phyloP scores from a whole-genome alignment of 2,797 vertebrate genomes.

The Antennarius maculatus region DNA sequence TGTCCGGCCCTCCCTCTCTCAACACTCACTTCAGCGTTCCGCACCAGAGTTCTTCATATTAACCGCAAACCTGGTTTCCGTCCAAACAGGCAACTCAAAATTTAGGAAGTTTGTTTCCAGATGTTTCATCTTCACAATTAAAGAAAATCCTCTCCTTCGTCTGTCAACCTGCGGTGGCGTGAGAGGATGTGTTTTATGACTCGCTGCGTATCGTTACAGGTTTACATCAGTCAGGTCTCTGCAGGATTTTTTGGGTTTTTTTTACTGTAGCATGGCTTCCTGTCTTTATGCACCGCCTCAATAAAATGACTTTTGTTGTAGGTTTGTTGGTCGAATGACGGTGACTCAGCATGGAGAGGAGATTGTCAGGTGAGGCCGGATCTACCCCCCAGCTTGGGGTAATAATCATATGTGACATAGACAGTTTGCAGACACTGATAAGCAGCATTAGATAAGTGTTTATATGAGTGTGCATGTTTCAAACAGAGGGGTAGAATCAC shows the following conservation, averaged over 20 bases:
- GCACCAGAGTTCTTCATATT: constrained; percentile 7
- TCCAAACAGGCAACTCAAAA: too few relatives aligned
- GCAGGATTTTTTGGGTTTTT: constrained; percentile 3
- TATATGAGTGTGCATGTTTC: not conserved
- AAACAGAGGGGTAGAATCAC: not conserved
- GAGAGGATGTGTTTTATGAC: not conserved
- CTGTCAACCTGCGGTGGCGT: too few relatives aligned
- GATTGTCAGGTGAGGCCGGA: constrained; percentile 89
- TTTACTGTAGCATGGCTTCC: not conserved
- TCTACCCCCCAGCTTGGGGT: constrained; percentile 12
- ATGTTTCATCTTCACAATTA: too few relatives aligned
- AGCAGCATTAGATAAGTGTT: not conserved
- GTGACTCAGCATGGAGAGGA: constrained; percentile 90
- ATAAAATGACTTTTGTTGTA: constrained; percentile 60
- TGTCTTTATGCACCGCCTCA: constrained; percentile 6
- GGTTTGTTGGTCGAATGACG: constrained; percentile 95
- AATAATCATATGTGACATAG: not conserved
- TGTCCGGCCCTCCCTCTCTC: not conserved
- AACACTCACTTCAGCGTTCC: not conserved
- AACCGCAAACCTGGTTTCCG: not conserved
- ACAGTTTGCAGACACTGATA: not conserved
- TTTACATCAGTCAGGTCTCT: too few relatives aligned
- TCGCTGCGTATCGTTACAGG: not conserved
- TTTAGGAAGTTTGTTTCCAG: too few relatives aligned
- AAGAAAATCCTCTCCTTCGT: too few relatives aligned